Percentiles rank a stretch among this genome's conserved stretches.
phyloP scores from a whole-genome alignment of 2,888 invertebrate genomes.

The Tholera decimalis region DNA sequence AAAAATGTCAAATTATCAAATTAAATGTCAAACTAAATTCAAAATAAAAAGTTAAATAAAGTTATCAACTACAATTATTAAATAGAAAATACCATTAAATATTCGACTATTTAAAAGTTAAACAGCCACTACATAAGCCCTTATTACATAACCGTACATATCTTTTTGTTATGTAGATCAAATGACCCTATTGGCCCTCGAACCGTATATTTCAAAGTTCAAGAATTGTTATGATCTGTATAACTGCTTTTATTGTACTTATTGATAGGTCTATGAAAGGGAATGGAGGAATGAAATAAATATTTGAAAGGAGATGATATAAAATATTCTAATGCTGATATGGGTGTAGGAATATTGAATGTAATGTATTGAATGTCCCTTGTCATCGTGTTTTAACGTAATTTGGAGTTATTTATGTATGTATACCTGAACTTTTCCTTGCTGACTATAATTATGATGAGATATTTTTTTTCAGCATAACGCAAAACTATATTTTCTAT shows the following conservation, averaged over 20 bases:
- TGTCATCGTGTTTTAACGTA: constrained; percentile 44
- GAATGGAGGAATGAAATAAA: constrained; percentile 58
- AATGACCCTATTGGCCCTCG: constrained; percentile 60
- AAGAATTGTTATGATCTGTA: constrained; percentile 61
- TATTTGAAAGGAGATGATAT: constrained; percentile 55
- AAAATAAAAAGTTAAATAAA: no score
- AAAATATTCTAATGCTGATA: constrained; percentile 57
- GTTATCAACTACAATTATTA: no score
- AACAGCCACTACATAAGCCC: constrained; percentile 48
- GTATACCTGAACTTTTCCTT: neutral
- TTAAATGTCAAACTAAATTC: no score
- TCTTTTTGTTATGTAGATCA: constrained; percentile 74
- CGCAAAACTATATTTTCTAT: neutral
- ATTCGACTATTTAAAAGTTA: constrained; percentile 51
- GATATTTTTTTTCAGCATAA: neutral
- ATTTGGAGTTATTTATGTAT: constrained; percentile 45
- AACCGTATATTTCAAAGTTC: constrained; percentile 61
- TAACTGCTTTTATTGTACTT: constrained; percentile 64
- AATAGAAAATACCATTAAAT: constrained; percentile 40
- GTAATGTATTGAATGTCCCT: constrained; percentile 27
- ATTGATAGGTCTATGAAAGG: constrained; percentile 61
- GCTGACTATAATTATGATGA: neutral
- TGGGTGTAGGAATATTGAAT: constrained; percentile 46
- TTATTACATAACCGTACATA: constrained; percentile 62
- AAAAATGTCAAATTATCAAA: no score